Conservation (phyloP, 2,888 invertebrate genomes). For the Cryptocheilus praepositus region DNA sequence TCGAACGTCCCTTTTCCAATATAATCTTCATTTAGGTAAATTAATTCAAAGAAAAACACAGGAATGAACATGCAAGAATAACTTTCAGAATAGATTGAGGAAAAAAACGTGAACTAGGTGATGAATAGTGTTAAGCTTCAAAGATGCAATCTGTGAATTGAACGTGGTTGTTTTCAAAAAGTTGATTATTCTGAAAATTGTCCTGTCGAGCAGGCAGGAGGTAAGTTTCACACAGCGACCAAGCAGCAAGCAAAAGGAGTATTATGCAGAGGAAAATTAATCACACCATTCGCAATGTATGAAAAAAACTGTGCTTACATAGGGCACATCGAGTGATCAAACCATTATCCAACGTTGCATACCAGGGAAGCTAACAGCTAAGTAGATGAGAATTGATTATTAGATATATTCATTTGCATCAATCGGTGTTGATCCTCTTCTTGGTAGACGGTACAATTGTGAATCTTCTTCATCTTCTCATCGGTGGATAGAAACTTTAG, state of each 20-base stretch:
- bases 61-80: constrained; percentile 10
- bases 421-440: too few species aligned
- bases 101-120: too few species aligned
- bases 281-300: constrained; percentile 33
- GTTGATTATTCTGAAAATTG: background rate
- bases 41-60: too few species aligned
- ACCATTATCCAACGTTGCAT: constrained; percentile 47
- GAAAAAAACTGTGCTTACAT: constrained; percentile 50
- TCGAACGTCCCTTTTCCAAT: too few species aligned
- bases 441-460: too few species aligned
- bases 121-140: too few species aligned
- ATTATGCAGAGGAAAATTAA: constrained; percentile 27
- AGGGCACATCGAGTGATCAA: too few species aligned
- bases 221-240: background rate
- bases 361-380: constrained; percentile 38
- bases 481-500: too few species aligned
- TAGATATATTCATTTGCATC: constrained; percentile 26
- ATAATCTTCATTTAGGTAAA: too few species aligned
- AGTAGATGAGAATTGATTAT: constrained; percentile 30
- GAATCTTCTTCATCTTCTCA: too few species aligned
- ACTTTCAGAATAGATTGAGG: background rate
- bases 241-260: constrained; percentile 16
- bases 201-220: background rate
- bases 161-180: background rate
- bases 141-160: background rate